Evolutionary conservation across 2,113 vertebrate species (phyloP), one percentile per base, ranked within the genome.

Genomic region (Hyaena hyaena): DNA sequence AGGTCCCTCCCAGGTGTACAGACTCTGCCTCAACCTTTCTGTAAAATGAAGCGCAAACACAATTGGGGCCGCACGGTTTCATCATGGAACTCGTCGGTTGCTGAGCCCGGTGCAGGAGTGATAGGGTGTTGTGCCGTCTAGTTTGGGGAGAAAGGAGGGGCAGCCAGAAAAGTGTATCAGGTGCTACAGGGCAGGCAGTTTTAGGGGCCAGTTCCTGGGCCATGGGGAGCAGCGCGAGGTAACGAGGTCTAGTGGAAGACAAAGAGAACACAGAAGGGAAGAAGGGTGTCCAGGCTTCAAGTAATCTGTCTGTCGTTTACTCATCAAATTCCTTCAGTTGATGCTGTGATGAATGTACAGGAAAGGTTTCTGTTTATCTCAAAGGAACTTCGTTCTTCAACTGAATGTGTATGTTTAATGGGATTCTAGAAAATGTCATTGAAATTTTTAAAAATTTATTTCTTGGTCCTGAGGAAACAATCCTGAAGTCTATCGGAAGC

Each of bases 71-170:
- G 21, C 48, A 1, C 1, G n/a, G 19, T 45, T 61, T 21, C 31
- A 28, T 68, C 58, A 17, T 0, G 0, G 63, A 61, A 55, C 63
- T 85, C 4, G 35, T 45, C 19, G 23, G 33, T 79, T n/a, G 10
- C 80, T 10, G 3, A 11, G 19, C n/a, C 0, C 26, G 5, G 43
- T 10, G 58, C 33, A 0, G 39, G 12, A 43, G 63, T 50, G 1
- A 23, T 61, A 33, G 26, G 50, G 1, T 58, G 17, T 5, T 5
- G 50, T 35, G n/a, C 80, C 55, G 8, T 63, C n/a, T 53, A 7
- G 58, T 61, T 61, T 33, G 50, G 61, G 43, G 50, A 55, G 66
- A 83, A 83, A 58, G 45, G 35, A 65, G 50, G 71, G 80, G 55
- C 55, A 8, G 73, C 73, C 63, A 65, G 12, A 68, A 69, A 17